Base-by-base conservation (phyloP, 1,140 invertebrate genomes). In the Calosoma granatense region DNA sequence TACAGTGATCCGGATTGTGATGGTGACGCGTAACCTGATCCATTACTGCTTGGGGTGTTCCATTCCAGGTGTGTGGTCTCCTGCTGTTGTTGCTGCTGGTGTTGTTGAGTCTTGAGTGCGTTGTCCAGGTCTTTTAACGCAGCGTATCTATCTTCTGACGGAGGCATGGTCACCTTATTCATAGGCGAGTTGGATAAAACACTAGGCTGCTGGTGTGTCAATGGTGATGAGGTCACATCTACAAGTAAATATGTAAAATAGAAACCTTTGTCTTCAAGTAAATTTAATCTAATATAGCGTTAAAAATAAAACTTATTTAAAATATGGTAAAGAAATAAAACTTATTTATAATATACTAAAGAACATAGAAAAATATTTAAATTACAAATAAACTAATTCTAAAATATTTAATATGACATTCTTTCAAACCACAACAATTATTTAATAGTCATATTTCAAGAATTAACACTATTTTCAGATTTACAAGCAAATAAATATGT, bases 51-150 rank as follows among this genome's bases (percentile, higher is more conserved):
- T 17, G 9, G 9, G 3, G 41, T 4, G 15, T 47, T 47, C 41
- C 41, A 47, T 47, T 47, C 41, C 17, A 47, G 41, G 4, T 47
- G 41, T 12, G 9, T 6, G 3, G 9, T 3, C 17, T 47, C 11
- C 14, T 22, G 20, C 52, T 22, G 22, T 19, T 22, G 22, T 22
- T 21, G 4, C 14, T 22, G 20, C 20, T 53, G 20, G 4, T 11
- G 17, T 53, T 53, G 52, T 61, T 72, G 65, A 11, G 56, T 57
- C 51, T 69, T 70, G 21, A 70, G 57, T 51, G 67, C 69, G 51
- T 70, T 71, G 59, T 91, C 88, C 51, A 91, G 75, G 72, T 90
- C 87, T 72, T 90, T 90, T 1, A 91, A 75, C 17, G 88, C 87
- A 47, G 88, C 87, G 69, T 91, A 91, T 62, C 84, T 78, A 71